These are phyloP conservation scores for Capitella teleta DNA, from an alignment of 1,140 invertebrate genomes.

Conservation along the genomic window DNA sequence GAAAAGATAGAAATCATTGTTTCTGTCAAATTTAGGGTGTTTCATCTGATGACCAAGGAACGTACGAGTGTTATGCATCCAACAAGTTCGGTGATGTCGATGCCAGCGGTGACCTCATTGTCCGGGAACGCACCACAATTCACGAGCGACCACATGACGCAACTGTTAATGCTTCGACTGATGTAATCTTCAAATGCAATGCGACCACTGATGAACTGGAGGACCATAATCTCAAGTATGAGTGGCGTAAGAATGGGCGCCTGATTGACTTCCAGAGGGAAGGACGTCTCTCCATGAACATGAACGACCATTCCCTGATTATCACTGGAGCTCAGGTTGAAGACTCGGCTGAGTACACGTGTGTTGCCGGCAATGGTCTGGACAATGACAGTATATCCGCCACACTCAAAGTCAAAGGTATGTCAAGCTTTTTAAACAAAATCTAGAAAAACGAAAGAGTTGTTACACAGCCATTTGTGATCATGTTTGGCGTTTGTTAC, in stretches of 20 bases:
- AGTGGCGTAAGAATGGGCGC: slow-evolving; percentile 76
- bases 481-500: not conserved
- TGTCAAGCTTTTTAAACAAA: slow-evolving; percentile 2
- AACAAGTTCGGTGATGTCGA: slow-evolving; percentile 81
- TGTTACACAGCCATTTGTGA: not conserved
- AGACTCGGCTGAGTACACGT: slow-evolving; percentile 90
- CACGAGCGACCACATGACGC: not conserved
- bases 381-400: slow-evolving; percentile 73
- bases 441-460: not conserved
- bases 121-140: slow-evolving; percentile 14
- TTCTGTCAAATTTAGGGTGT: too few species aligned
- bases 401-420: slow-evolving; percentile 79
- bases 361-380: slow-evolving; percentile 78
- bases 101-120: slow-evolving; percentile 50
- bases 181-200: slow-evolving; percentile 15
- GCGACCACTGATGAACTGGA: slow-evolving; percentile 16
- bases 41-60: slow-evolving; percentile 47
- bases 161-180: slow-evolving; percentile 4
- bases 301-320: slow-evolving; percentile 74
- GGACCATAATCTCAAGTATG: slow-evolving; percentile 52
- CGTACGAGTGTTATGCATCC: slow-evolving; percentile 79
- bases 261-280: slow-evolving; percentile 75
- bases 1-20: too few species aligned
- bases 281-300: slow-evolving; percentile 48
- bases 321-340: slow-evolving; percentile 86